Evolutionary conservation across 2,113 vertebrate genomes (phyloP).

Genomic region (Macrotis lagotis): DNA sequence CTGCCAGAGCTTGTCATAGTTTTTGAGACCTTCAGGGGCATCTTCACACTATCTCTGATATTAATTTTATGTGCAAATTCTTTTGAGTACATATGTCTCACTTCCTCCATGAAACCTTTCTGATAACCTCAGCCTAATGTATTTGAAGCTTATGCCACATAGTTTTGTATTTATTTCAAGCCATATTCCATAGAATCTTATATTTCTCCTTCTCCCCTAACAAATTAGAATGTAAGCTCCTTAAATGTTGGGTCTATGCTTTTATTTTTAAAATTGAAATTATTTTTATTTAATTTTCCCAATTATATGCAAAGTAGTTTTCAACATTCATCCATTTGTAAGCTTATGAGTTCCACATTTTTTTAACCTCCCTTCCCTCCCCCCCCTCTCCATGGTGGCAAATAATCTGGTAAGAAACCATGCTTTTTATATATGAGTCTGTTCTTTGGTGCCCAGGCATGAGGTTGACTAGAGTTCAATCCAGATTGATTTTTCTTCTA

Average conservation of each 20-base stretch:
- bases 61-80: neutral
- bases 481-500: neutral
- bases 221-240: neutral
- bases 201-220: neutral
- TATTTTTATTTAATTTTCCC: too few species aligned
- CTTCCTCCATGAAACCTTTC: neutral
- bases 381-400: too few species aligned
- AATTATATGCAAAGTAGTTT: too few species aligned
- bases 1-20: neutral
- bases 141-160: neutral
- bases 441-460: neutral
- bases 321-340: too few species aligned
- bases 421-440: too few species aligned
- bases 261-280: too few species aligned
- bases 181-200: neutral
- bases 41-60: neutral
- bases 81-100: neutral
- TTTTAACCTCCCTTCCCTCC: too few species aligned
- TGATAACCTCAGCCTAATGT: neutral
- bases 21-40: neutral
- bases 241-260: neutral
- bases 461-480: neutral
- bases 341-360: too few species aligned
- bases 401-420: too few species aligned
- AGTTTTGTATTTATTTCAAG: neutral